Conservation (phyloP, 2,797 vertebrate genomes). For the Arctocebus calabarensis region DNA sequence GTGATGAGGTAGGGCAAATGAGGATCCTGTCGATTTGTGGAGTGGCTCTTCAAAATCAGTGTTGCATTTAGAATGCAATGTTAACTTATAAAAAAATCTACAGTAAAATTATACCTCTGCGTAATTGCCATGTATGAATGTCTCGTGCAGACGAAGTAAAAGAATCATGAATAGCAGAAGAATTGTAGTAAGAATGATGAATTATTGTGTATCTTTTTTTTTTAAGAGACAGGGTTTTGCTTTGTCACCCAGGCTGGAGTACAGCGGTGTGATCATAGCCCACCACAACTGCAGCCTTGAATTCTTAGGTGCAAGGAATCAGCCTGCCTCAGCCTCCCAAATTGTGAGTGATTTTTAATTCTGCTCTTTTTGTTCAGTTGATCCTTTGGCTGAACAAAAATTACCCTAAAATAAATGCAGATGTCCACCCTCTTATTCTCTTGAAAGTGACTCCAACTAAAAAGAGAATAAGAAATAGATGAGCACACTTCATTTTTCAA, state of each 20-base stretch:
- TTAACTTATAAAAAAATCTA: background rate
- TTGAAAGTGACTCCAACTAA: background rate
- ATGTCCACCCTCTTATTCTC: background rate
- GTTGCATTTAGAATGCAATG: background rate
- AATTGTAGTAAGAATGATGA: background rate
- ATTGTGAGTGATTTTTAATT: background rate
- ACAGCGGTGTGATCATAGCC: background rate
- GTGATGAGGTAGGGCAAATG: background rate
- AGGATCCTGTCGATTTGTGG: slow-evolving; percentile 1
- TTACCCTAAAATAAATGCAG: background rate
- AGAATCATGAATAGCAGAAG: background rate
- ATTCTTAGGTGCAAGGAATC: background rate
- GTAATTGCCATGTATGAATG: background rate
- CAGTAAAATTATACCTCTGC: background rate
- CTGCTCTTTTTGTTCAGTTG: background rate
- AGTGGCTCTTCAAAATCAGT: slow-evolving; percentile 50
- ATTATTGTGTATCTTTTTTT: background rate
- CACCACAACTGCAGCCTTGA: background rate
- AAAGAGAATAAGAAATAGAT: background rate
- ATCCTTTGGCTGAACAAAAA: background rate
- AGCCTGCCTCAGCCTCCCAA: background rate
- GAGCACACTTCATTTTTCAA: background rate
- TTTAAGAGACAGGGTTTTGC: background rate
- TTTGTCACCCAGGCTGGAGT: background rate
- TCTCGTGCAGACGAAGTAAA: background rate